phyloP scores from a whole-genome alignment of 1,140 invertebrate genomes.

The Arion vulgaris region DNA sequence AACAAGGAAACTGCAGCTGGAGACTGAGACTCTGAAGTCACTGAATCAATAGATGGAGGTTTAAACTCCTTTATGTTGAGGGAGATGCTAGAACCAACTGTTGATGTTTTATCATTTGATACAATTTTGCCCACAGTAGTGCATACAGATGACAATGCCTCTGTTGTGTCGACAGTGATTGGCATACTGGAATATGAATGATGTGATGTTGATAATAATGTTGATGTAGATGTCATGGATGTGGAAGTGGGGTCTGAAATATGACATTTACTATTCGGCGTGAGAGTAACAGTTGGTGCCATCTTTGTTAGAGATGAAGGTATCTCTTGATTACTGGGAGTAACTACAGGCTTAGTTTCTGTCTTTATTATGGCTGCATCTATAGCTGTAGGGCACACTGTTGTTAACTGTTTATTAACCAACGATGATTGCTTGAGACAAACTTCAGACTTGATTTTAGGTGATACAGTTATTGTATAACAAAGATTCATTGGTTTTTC shows the following conservation, averaged over 20 bases:
- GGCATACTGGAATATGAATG: neutral
- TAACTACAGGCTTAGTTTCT: no score
- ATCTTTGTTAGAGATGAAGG: no score
- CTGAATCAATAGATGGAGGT: neutral
- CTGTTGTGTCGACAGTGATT: neutral
- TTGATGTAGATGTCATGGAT: no score
- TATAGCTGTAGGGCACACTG: neutral
- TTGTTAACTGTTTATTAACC: neutral
- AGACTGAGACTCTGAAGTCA: no score
- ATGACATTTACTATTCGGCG: no score
- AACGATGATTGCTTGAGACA: neutral
- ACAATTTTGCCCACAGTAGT: neutral
- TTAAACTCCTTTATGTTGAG: neutral
- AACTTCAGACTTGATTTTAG: neutral
- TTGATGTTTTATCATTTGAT: neutral
- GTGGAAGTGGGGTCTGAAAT: no score
- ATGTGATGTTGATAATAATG: no score
- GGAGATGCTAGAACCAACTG: neutral
- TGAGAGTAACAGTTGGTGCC: no score
- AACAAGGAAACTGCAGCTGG: no score
- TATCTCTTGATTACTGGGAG: no score
- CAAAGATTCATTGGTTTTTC: constrained; percentile 55
- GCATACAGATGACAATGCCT: neutral
- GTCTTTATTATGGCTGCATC: neutral
- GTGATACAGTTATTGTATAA: constrained; percentile 52